A percentile compares a stretch with the other conserved stretches of the same genome.
phyloP scores from a whole-genome alignment of 2,113 vertebrate species.

The Shinisaurus crocodilurus region DNA sequence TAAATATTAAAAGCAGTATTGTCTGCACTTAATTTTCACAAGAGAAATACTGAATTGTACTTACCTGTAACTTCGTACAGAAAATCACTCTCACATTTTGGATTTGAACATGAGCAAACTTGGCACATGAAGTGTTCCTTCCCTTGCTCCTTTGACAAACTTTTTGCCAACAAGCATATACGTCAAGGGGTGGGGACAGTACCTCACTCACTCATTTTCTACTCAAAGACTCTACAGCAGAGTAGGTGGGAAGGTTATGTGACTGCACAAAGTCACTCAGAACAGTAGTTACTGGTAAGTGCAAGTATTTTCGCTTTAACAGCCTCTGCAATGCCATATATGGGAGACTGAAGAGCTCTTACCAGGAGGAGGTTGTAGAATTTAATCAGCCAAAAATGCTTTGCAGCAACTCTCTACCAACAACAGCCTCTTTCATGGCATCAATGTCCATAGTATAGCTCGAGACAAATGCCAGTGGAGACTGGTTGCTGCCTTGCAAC shows the following conservation, averaged over 20 bases:
- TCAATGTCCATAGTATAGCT: too few relatives aligned
- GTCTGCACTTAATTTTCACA: background rate
- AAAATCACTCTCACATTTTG: background rate
- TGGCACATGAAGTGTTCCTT: background rate
- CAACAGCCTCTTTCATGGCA: background rate
- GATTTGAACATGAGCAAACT: background rate
- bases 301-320: background rate
- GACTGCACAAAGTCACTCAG: background rate
- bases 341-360: background rate
- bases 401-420: background rate
- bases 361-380: background rate
- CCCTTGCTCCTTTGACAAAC: background rate
- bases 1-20: background rate
- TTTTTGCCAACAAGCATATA: background rate
- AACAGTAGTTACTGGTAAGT: background rate
- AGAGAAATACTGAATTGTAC: background rate
- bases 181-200: background rate
- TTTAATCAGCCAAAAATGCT: background rate
- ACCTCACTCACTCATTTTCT: background rate
- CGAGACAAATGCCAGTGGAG: background rate
- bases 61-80: background rate
- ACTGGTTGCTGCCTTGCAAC: background rate
- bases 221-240: background rate
- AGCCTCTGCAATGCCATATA: background rate
- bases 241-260: background rate